phyloP scores from a whole-genome alignment of 2,888 invertebrate species.

The Melieria picta region DNA sequence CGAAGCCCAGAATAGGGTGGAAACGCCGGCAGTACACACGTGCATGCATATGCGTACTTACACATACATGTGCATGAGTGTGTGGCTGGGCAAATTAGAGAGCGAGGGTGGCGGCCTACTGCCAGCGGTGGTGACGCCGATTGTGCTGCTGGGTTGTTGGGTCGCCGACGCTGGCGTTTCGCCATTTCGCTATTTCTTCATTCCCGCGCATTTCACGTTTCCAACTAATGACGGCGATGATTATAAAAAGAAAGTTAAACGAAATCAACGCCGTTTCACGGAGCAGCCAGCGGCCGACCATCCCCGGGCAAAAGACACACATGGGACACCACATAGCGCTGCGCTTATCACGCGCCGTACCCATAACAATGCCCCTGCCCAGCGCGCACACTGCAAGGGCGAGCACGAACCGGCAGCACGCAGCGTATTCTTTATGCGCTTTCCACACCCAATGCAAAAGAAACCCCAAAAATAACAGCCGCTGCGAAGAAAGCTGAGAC shows the following conservation, averaged over 20 bases:
- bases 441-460: conserved; percentile 5
- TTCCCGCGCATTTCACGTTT: conserved; percentile 20
- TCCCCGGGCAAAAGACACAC: conserved; percentile 55
- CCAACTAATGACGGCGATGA: conserved; percentile 23
- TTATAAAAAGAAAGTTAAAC: conserved; percentile 28
- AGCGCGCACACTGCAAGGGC: background rate
- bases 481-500: conserved; percentile 13
- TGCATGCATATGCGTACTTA: background rate
- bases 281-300: conserved; percentile 40
- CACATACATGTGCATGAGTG: background rate
- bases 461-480: conserved; percentile 14
- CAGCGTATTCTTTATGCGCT: conserved; percentile 45
- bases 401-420: conserved; percentile 42
- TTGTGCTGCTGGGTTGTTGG: background rate
- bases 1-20: conserved; percentile 34
- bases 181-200: background rate
- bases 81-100: background rate
- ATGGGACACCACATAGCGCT: conserved; percentile 49
- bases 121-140: background rate
- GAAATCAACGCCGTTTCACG: conserved; percentile 35
- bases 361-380: background rate
- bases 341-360: conserved; percentile 48
- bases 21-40: conserved; percentile 18
- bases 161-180: conserved; percentile 7
- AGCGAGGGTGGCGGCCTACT: background rate